Evolutionary conservation across 2,113 vertebrate genomes (phyloP).

Genomic region (Protomyctophum bolini): DNA sequence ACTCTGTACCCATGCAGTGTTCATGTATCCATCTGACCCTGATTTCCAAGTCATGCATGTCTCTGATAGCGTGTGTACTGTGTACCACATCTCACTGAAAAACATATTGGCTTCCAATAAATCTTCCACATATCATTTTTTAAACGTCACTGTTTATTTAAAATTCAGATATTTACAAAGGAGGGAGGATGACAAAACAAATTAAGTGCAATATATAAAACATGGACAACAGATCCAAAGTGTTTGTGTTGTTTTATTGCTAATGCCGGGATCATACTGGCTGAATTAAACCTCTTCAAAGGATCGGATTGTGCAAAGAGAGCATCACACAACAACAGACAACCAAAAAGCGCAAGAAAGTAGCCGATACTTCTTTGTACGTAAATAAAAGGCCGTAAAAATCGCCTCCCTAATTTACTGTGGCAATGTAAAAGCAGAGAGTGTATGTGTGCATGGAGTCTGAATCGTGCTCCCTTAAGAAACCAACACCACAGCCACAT

Average conservation of each 20-base stretch:
- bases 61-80: not conserved
- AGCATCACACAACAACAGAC: conserved; percentile 35
- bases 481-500: conserved; percentile 44
- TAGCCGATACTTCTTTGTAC: not conserved
- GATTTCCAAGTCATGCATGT: not conserved
- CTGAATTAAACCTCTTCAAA: conserved; percentile 10
- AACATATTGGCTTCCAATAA: conserved; percentile 27
- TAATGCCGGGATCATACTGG: conserved; percentile 22
- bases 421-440: conserved; percentile 6
- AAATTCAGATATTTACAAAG: conserved; percentile 62
- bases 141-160: conserved; percentile 67
- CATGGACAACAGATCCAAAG: conserved; percentile 27
- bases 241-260: conserved; percentile 23
- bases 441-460: conserved; percentile 30
- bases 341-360: conserved; percentile 6
- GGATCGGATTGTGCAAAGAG: conserved; percentile 45
- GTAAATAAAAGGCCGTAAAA: conserved; percentile 40
- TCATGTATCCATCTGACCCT: no score
- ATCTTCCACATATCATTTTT: conserved; percentile 35
- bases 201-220: conserved; percentile 59
- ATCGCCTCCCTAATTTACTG: conserved; percentile 31
- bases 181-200: conserved; percentile 28
- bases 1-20: conserved; percentile 14
- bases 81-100: conserved; percentile 16
- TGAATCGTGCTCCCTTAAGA: conserved; percentile 27